These are phyloP conservation scores for Drosophila nigrodunni DNA, from an alignment of 1,140 invertebrate species.

Conservation along the genomic window DNA sequence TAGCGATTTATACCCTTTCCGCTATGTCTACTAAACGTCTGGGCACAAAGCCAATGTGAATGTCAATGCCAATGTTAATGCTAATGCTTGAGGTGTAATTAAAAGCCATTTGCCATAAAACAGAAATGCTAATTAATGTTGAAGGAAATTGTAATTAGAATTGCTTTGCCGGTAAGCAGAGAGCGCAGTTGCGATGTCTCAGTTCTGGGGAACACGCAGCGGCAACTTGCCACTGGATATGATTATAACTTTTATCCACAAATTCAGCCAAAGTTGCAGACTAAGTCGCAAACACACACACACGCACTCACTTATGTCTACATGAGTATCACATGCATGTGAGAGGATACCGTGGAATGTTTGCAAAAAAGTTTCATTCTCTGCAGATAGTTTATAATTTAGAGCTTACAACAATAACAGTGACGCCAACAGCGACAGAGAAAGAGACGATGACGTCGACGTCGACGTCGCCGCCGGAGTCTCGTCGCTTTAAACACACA, in stretches of 20 bases:
- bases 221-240: conserved; percentile 58
- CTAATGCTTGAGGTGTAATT: conserved; percentile 46
- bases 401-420: conserved; percentile 38
- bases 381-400: conserved; percentile 79
- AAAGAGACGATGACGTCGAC: conserved; percentile 1
- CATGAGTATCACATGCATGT: conserved; percentile 6
- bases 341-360: conserved; percentile 38
- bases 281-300: conserved; percentile 57
- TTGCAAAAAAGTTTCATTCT: conserved; percentile 62
- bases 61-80: conserved; percentile 52
- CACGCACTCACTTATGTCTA: neutral
- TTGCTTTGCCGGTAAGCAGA: conserved; percentile 44
- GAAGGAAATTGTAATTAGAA: conserved; percentile 81
- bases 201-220: conserved; percentile 21
- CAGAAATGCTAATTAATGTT: conserved; percentile 81
- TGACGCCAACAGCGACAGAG: neutral
- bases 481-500: conserved; percentile 73
- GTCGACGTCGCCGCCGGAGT: conserved; percentile 56
- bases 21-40: too few species aligned
- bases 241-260: conserved; percentile 78
- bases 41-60: conserved; percentile 42
- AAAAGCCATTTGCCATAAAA: conserved; percentile 74
- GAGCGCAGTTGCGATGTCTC: neutral
- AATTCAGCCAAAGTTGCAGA: conserved; percentile 70
- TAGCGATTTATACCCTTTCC: too few species aligned